A percentile compares a stretch with the other conserved stretches of the same genome.
phyloP scores from a whole-genome alignment of 2,113 vertebrate genomes.

The Psammodynastes pulverulentus region DNA sequence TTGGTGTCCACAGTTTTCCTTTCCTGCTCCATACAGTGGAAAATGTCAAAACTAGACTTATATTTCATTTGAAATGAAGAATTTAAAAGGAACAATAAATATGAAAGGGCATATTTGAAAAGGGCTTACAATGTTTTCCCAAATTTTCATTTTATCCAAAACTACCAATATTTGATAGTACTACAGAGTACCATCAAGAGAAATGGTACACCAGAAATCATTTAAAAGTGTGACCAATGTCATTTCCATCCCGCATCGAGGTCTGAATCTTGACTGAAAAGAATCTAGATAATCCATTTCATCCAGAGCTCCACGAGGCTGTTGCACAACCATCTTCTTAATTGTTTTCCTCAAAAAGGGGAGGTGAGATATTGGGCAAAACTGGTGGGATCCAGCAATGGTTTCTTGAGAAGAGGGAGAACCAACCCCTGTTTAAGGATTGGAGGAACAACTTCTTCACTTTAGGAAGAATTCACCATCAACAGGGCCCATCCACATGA shows the following conservation, averaged over 20 bases:
- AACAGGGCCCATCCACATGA: neutral
- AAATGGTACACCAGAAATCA: neutral
- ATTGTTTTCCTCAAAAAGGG: neutral
- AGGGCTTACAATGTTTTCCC: neutral
- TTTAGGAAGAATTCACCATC: neutral
- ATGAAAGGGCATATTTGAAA: neutral
- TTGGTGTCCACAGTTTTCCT: neutral
- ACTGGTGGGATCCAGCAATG: neutral
- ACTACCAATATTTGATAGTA: neutral
- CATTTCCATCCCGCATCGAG: neutral
- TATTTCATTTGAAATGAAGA: neutral
- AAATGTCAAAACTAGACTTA: neutral
- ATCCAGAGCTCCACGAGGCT: neutral
- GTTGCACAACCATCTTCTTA: neutral
- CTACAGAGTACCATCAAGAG: neutral
- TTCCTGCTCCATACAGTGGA: neutral
- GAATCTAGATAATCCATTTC: neutral
- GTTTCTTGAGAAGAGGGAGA: neutral
- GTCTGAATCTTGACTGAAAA: neutral
- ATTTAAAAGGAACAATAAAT: neutral
- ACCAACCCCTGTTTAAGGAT: neutral
- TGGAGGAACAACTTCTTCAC: neutral
- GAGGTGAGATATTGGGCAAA: neutral
- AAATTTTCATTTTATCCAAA: neutral
- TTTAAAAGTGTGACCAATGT: neutral